Conservation (phyloP, 2,797 vertebrate species). For the Graptemys geographica region DNA sequence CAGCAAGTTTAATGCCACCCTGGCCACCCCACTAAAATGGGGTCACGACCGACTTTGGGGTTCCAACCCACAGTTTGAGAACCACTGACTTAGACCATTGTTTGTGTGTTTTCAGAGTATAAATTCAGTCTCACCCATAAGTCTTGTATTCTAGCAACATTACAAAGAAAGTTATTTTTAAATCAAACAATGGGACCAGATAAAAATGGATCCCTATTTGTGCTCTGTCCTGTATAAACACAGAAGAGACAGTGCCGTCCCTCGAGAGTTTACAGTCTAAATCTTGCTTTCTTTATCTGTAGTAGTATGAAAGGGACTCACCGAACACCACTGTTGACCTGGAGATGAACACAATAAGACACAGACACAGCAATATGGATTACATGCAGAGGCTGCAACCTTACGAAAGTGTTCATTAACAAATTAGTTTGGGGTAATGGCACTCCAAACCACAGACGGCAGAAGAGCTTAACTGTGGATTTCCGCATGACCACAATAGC, state of each 20-base stretch:
- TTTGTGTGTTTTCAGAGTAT: background rate
- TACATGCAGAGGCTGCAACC: background rate
- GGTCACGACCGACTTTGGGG: too few relatives aligned
- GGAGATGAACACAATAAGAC: background rate
- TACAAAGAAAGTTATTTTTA: background rate
- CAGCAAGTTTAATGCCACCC: too few relatives aligned
- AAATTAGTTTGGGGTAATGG: rapidly evolving
- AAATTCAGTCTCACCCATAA: background rate
- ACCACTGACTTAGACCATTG: too few relatives aligned
- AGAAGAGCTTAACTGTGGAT: rapidly evolving
- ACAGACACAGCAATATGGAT: background rate
- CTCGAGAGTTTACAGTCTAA: background rate
- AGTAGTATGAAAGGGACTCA: background rate
- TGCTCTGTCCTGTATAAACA: rapidly evolving
- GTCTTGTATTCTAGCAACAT: background rate
- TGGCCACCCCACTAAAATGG: too few relatives aligned
- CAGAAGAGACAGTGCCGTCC: rapidly evolving
- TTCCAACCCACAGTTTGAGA: too few relatives aligned
- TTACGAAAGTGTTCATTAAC: background rate
- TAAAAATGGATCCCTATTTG: background rate
- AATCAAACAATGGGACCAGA: background rate
- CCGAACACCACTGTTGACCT: background rate
- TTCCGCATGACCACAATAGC: background rate
- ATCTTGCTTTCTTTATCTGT: background rate
- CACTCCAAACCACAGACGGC: background rate